Percentiles rank a stretch among this genome's conserved stretches.
These are phyloP conservation scores for Quadriops clusia DNA, from an alignment of 2,888 invertebrate genomes.

Conservation along the genomic window DNA sequence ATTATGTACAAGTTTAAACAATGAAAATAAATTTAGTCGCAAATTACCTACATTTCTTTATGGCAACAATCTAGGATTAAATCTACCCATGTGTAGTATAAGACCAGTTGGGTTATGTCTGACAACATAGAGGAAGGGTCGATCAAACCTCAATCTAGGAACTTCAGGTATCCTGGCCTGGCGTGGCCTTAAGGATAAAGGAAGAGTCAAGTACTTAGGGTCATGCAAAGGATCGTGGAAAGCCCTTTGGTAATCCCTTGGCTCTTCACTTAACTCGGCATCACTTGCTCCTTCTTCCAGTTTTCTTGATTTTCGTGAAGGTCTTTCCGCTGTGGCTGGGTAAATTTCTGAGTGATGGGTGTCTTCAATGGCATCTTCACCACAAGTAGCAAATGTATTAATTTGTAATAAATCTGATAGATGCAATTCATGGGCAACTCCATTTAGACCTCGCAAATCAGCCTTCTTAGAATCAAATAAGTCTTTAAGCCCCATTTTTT, in stretches of 20 bases:
- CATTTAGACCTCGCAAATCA: slow-evolving; percentile 72
- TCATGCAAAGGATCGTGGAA: slow-evolving; percentile 54
- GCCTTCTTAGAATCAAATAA: slow-evolving; percentile 65
- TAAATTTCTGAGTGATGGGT: slow-evolving; percentile 73
- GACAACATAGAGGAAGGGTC: slow-evolving; percentile 80
- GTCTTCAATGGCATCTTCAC: slow-evolving; percentile 55
- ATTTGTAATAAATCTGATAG: slow-evolving; percentile 76
- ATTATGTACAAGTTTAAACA: too few relatives aligned
- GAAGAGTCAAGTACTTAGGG: slow-evolving; percentile 43
- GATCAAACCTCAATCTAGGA: slow-evolving; percentile 69
- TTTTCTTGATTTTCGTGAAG: slow-evolving; percentile 29
- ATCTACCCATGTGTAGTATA: slow-evolving; percentile 78
- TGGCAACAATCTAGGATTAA: slow-evolving; percentile 72
- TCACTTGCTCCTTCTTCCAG: slow-evolving; percentile 20
- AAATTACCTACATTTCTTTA: too few relatives aligned
- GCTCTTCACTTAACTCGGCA: slow-evolving; percentile 30
- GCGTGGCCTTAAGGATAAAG: slow-evolving; percentile 56
- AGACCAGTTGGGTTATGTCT: slow-evolving; percentile 86
- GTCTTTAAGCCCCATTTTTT: slow-evolving; percentile 70
- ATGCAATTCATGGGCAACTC: slow-evolving; percentile 64
- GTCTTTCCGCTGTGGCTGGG: slow-evolving; percentile 49
- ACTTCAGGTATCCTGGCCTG: slow-evolving; percentile 59
- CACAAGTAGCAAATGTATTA: slow-evolving; percentile 75
- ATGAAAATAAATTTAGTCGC: too few relatives aligned
- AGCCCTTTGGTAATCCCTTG: slow-evolving; percentile 53